Evolutionary conservation across 2,113 vertebrate species (phyloP), one percentile per base, ranked within the genome.

Genomic region (Bufo bufo): DNA sequence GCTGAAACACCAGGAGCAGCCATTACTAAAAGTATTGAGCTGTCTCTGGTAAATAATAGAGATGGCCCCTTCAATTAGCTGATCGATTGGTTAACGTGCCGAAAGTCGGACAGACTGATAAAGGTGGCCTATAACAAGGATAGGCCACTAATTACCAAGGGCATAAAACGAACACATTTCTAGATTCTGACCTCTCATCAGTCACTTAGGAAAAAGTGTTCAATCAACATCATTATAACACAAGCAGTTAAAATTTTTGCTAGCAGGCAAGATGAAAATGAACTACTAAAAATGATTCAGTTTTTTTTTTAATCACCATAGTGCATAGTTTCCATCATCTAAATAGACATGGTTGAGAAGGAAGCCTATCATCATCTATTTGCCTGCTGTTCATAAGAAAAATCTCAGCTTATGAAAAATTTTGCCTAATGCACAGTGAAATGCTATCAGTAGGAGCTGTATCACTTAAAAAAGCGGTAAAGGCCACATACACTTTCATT

Each of bases 121-220:
- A 33, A 33, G 33, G 33, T 33, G 33, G 33, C 33, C 33, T 33
- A 33, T 33, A 5, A 5, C 9, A 52, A 52, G 52, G 52, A 9
- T 52, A 52, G 52, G 52, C 52, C 52, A 12, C 12, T 11, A 58
- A 58, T 58, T 9, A 11, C 19, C 16, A 14, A 23, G 16, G 17
- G 7, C 8, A 14, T 3, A 0, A 74, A 74, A 14, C 19, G 43
- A 43, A 1, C 17, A 19, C 45, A 78, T 78, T 54, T 56, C 77
- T 23, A 23, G 50, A n/a, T 1, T 6, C 17, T 54, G 77, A 54
- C 50, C 77, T 50, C 17, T 47, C 75, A 56, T 78, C 49, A 78
- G 77, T 78, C 77, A 78, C 77, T 78, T 23, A 13, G 50, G 50
- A 20, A 78, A 78, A 56, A 78, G 77, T 56, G 77, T 78, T 78